These are phyloP conservation scores for Hozukius guyotensis DNA, from an alignment of 2,797 vertebrate species.

Conservation along the genomic window DNA sequence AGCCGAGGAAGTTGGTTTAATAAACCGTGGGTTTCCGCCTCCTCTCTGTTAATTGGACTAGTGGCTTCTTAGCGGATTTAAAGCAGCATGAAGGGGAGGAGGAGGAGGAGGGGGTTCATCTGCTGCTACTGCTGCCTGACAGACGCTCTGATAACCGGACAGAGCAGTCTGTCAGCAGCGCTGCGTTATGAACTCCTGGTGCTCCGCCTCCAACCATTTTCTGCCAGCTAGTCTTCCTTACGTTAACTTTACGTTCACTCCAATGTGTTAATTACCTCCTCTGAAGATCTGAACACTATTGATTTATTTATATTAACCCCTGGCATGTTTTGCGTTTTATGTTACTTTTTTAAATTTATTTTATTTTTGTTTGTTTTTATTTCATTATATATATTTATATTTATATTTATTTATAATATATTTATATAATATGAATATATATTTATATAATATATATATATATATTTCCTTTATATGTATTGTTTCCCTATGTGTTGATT, in stretches of 20 bases:
- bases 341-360: no score
- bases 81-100: slow-evolving; percentile 11
- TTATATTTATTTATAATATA: no score
- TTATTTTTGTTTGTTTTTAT: no score
- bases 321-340: no score
- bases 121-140: slow-evolving; percentile 26
- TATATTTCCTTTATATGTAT: no score
- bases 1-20: slow-evolving; percentile 2
- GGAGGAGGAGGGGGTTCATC: slow-evolving; percentile 13
- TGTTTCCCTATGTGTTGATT: no score
- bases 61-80: slow-evolving; percentile 71
- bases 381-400: no score
- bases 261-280: neutral
- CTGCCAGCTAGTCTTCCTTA: slow-evolving; percentile 30
- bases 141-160: neutral
- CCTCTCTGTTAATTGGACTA: slow-evolving; percentile 73
- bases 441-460: no score
- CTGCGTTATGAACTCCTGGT: slow-evolving; percentile 25
- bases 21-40: slow-evolving; percentile 42
- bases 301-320: no score
- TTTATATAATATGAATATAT: no score
- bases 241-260: neutral
- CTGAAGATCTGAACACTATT: neutral
- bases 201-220: slow-evolving; percentile 80
- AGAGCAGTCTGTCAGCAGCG: slow-evolving; percentile 5